Percentiles rank a stretch among this genome's conserved stretches.
Evolutionary conservation across 2,888 invertebrate species (phyloP).

Genomic region (Xylocampa areola): DNA sequence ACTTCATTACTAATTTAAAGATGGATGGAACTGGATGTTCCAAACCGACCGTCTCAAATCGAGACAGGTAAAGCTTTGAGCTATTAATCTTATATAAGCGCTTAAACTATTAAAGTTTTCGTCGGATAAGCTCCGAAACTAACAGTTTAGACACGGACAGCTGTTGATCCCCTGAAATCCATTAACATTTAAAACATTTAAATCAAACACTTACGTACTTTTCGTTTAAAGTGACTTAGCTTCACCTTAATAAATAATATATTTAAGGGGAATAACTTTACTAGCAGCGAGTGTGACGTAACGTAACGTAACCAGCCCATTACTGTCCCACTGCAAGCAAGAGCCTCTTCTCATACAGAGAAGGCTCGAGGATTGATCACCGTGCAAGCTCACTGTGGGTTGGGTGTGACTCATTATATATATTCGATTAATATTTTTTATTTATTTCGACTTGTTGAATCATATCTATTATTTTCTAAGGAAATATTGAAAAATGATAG

Average conservation of each 20-base stretch:
- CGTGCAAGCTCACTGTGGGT: too few relatives aligned
- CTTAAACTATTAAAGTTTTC: conserved; percentile 79
- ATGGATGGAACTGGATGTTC: conserved; percentile 68
- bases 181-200: conserved; percentile 56
- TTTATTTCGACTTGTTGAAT: too few relatives aligned
- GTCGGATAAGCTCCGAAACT: conserved; percentile 75
- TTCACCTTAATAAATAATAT: conserved; percentile 4
- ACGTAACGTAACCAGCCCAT: too few relatives aligned
- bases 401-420: too few relatives aligned
- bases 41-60: conserved; percentile 65
- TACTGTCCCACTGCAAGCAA: too few relatives aligned
- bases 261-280: conserved; percentile 3
- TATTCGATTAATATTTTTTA: too few relatives aligned
- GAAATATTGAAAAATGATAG: too few relatives aligned
- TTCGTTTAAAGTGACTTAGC: conserved; percentile 18
- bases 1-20: conserved; percentile 69
- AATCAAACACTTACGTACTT: conserved; percentile 39
- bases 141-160: conserved; percentile 73
- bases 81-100: conserved; percentile 79
- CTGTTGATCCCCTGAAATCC: conserved; percentile 65
- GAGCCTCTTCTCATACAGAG: too few relatives aligned
- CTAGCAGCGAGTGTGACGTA: not conserved
- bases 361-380: too few relatives aligned
- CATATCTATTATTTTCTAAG: too few relatives aligned
- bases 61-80: conserved; percentile 62